A percentile compares a stretch with the other conserved stretches of the same genome.
phyloP scores from a whole-genome alignment of 2,113 vertebrate genomes.

The Aramus guarauna region DNA sequence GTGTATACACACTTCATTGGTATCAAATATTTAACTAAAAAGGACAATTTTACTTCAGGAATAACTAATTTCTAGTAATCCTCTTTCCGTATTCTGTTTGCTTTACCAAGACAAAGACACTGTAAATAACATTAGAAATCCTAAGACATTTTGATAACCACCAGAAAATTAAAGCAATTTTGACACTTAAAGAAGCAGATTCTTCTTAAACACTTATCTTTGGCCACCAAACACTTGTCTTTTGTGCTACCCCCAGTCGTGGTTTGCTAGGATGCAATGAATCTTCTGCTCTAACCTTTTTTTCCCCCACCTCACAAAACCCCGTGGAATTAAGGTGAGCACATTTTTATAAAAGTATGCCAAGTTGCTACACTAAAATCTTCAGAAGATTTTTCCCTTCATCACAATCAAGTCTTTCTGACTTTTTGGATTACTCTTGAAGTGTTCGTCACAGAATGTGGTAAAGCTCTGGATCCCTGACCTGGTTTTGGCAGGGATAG shows the following conservation, averaged over 20 bases:
- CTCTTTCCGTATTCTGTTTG: neutral
- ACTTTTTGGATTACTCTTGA: neutral
- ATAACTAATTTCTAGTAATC: neutral
- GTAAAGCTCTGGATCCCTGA: neutral
- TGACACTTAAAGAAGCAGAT: neutral
- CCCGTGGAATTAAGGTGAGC: neutral
- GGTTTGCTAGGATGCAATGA: neutral
- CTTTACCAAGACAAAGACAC: neutral
- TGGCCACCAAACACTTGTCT: neutral
- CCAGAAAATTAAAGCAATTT: neutral
- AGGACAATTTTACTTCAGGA: neutral
- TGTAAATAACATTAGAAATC: neutral
- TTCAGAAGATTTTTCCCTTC: neutral
- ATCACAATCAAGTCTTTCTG: neutral
- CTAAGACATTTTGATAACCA: neutral
- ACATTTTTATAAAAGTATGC: neutral
- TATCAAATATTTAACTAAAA: neutral
- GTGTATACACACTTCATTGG: neutral
- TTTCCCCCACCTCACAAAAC: neutral
- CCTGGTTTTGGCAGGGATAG: too few relatives aligned
- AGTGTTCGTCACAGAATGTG: neutral
- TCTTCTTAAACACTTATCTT: neutral
- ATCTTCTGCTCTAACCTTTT: neutral
- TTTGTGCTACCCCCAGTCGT: neutral
- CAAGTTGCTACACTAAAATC: neutral